Conservation (phyloP, 2,888 invertebrate species). For the Drosophila neutralis region DNA sequence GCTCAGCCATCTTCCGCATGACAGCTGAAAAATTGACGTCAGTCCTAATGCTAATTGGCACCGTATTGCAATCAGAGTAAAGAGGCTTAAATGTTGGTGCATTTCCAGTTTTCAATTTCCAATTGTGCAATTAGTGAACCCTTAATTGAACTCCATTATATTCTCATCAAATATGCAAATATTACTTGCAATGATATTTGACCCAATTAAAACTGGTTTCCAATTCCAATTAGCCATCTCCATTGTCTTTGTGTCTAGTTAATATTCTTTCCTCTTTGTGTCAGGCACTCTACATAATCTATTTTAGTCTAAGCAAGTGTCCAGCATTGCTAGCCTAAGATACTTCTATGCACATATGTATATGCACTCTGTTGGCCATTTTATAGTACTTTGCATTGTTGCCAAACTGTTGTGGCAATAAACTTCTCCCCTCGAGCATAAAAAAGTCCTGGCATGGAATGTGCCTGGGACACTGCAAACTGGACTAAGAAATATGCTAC, state of each 20-base stretch:
- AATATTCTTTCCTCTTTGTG: conserved; percentile 1
- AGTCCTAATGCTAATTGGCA: not conserved
- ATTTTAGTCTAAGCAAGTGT: conserved; percentile 26
- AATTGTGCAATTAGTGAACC: conserved; percentile 14
- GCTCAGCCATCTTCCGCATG: not conserved
- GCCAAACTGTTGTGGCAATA: conserved; percentile 42
- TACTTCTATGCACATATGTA: conserved; percentile 4
- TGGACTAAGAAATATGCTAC: conserved; percentile 3
- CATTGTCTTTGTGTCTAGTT: conserved; percentile 51
- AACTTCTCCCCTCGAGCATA: conserved; percentile 35
- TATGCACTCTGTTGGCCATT: conserved; percentile 17
- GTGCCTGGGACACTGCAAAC: conserved; percentile 20
- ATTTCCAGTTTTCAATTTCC: conserved; percentile 10
- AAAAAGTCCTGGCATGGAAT: conserved; percentile 29
- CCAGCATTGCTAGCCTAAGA: conserved; percentile 13
- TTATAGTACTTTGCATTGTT: conserved; percentile 32
- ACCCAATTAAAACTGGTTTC: conserved; percentile 19
- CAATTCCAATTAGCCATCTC: conserved; percentile 41
- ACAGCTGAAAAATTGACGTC: not conserved
- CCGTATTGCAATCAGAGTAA: not conserved
- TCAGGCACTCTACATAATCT: conserved; percentile 20
- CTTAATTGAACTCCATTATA: conserved; percentile 2
- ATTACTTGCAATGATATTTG: not conserved
- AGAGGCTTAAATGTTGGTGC: conserved; percentile 2
- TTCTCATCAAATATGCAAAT: conserved; percentile 3